Percentiles rank a stretch among this genome's conserved stretches.
Evolutionary conservation across 53 echinoderm and acorn worm species (phyloP).

Genomic region (Hippasteria phrygiana): DNA sequence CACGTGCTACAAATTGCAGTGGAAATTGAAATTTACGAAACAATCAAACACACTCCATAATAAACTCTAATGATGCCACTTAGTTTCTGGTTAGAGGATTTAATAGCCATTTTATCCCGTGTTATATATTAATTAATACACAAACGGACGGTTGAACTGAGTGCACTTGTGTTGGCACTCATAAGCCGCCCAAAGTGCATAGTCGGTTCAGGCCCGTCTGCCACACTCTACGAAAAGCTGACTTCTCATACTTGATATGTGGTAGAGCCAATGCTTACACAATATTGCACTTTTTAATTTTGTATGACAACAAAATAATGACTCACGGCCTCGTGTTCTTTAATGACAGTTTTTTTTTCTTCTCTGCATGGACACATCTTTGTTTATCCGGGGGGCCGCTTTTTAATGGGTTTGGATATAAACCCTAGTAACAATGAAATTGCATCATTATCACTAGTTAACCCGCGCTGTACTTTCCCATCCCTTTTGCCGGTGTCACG

Average conservation of each 20-base stretch:
- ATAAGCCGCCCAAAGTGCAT: slow-evolving; percentile 6
- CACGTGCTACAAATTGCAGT: background rate
- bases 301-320: slow-evolving; percentile 1
- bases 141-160: background rate
- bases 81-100: background rate
- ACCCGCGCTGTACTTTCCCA: slow-evolving; percentile 43
- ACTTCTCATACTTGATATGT: no score
- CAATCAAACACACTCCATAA: background rate
- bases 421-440: slow-evolving; percentile 36
- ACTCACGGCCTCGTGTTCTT: slow-evolving; percentile 9
- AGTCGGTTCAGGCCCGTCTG: background rate
- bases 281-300: background rate
- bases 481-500: slow-evolving; percentile 31
- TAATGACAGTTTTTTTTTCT: background rate
- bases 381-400: background rate
- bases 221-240: background rate
- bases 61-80: background rate
- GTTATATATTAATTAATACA: slow-evolving; percentile 26
- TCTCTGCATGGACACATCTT: background rate
- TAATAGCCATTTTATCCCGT: slow-evolving; percentile 16
- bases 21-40: background rate
- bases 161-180: slow-evolving; percentile 1
- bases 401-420: slow-evolving; percentile 2
- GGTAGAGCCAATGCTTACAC: no score
- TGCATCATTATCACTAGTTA: slow-evolving; percentile 21